Conservation (phyloP, 2,888 invertebrate genomes). For the Cistogaster globosa region DNA sequence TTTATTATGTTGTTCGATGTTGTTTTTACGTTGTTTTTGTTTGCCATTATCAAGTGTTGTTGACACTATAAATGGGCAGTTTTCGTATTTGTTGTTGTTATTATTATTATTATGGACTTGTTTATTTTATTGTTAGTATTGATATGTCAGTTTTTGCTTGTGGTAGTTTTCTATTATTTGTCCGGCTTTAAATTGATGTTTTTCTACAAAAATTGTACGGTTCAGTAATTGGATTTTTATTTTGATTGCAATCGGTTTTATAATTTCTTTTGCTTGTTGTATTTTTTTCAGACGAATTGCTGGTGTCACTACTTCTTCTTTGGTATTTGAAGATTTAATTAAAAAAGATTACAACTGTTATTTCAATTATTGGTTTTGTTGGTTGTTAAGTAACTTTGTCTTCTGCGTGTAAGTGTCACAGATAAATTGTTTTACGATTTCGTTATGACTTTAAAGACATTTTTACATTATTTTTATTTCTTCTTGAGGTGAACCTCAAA, state of each 20-base stretch:
- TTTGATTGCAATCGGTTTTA: neutral
- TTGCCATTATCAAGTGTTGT: neutral
- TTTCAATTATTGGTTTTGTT: no score
- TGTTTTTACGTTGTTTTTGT: slow-evolving; percentile 33
- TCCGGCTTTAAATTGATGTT: neutral
- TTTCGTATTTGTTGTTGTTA: neutral
- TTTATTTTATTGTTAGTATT: neutral
- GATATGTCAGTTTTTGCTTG: neutral
- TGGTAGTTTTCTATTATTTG: neutral
- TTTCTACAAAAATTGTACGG: neutral
- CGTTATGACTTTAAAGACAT: no score
- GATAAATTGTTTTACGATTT: no score
- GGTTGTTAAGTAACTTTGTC: no score
- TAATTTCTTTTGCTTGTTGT: no score
- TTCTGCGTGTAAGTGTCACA: no score
- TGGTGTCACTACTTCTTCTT: no score
- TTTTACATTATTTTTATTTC: no score
- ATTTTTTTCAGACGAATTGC: no score
- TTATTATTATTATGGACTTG: neutral
- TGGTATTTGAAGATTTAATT: no score
- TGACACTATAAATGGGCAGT: neutral
- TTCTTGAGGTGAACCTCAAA: no score
- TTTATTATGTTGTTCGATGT: slow-evolving; percentile 18
- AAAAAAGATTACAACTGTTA: no score
- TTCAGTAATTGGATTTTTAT: neutral